Conservation (phyloP, 2,888 invertebrate genomes). For the Caenorhabditis becei region DNA sequence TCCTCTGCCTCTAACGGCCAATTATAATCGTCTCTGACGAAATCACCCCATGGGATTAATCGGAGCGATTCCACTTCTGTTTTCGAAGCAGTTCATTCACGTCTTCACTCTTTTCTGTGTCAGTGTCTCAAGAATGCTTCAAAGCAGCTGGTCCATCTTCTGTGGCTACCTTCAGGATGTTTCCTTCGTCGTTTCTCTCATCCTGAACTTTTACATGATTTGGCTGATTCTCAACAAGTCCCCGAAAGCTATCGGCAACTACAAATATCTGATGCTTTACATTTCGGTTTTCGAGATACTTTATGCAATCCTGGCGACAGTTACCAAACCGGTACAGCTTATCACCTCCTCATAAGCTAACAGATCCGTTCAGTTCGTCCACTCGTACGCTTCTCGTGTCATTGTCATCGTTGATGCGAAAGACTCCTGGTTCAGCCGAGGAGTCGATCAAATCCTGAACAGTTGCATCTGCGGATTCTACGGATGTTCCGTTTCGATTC, state of each 20-base stretch:
- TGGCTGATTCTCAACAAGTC: slow-evolving; percentile 27
- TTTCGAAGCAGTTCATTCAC: not conserved
- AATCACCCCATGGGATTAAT: not conserved
- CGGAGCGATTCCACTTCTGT: not conserved
- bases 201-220: slow-evolving; percentile 23
- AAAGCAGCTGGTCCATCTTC: slow-evolving; percentile 39
- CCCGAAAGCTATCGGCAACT: slow-evolving; percentile 32
- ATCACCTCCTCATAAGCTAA: not conserved
- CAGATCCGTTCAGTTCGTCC: slow-evolving; percentile 40
- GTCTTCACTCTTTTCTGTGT: not conserved
- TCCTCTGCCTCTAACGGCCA: not conserved
- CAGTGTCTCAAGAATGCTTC: slow-evolving; percentile 14
- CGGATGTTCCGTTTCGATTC: slow-evolving; percentile 31
- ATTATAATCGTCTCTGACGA: not conserved
- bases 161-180: slow-evolving; percentile 35
- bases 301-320: slow-evolving; percentile 11
- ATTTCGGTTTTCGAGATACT: slow-evolving; percentile 34
- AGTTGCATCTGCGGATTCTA: slow-evolving; percentile 45
- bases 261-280: slow-evolving; percentile 39
- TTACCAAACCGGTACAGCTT: slow-evolving; percentile 22
- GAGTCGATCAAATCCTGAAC: slow-evolving; percentile 17
- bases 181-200: slow-evolving; percentile 15
- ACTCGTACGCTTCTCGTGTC: slow-evolving; percentile 29
- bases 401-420: slow-evolving; percentile 38
- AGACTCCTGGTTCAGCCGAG: slow-evolving; percentile 28